phyloP scores from a whole-genome alignment of 2,888 invertebrate species.

The Lithophane socia region DNA sequence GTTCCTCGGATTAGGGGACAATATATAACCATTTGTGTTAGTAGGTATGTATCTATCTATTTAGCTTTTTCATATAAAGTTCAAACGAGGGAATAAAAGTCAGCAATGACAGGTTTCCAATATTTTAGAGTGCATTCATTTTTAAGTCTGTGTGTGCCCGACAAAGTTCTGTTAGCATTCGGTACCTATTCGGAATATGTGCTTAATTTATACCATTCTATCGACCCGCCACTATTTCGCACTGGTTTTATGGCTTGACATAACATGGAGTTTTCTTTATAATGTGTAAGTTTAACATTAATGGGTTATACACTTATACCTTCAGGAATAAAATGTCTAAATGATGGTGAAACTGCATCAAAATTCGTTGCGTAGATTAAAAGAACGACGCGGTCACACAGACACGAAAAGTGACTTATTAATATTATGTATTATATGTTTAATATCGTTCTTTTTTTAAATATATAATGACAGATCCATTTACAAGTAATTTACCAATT shows the following conservation, averaged over 20 bases:
- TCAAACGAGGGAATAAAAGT: constrained; percentile 12
- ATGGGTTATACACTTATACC: neutral
- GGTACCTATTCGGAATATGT: neutral
- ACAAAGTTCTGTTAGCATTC: neutral
- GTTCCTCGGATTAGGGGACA: neutral
- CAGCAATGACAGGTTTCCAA: constrained; percentile 28
- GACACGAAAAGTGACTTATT: neutral
- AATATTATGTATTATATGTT: too few relatives aligned
- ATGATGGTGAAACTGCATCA: neutral
- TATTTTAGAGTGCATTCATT: constrained; percentile 39
- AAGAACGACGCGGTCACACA: neutral
- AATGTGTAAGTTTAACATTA: neutral
- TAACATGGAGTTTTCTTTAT: neutral
- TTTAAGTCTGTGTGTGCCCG: neutral
- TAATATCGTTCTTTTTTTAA: too few relatives aligned
- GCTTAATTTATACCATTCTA: neutral
- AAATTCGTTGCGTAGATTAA: neutral
- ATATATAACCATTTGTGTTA: neutral
- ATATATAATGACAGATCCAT: too few relatives aligned
- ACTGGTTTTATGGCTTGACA: neutral
- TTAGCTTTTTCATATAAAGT: neutral
- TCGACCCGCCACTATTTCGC: neutral
- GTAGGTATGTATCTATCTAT: neutral
- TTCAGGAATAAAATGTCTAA: neutral
- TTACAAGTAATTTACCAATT: too few relatives aligned